These are phyloP conservation scores for Colostygia pectinataria DNA, from an alignment of 2,888 invertebrate species.

Conservation along the genomic window DNA sequence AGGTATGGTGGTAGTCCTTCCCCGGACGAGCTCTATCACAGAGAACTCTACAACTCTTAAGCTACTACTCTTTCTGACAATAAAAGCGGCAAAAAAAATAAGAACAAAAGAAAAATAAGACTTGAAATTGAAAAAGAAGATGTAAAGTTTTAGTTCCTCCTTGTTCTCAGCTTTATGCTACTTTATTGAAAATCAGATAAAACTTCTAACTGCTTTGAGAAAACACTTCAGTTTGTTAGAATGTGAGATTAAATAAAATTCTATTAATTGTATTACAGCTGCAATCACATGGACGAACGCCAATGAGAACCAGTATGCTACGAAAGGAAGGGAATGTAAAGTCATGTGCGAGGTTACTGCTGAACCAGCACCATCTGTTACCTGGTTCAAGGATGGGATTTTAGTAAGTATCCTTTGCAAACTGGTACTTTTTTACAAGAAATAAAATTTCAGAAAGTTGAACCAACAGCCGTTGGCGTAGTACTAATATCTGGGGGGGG, in stretches of 20 bases:
- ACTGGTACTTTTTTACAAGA: too few relatives aligned
- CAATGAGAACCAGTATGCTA: constrained; percentile 91
- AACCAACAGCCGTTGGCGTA: too few relatives aligned
- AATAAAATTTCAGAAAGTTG: too few relatives aligned
- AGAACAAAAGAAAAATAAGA: too few relatives aligned
- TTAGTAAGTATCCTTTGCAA: constrained; percentile 66
- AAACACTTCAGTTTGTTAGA: background rate
- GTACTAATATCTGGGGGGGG: background rate
- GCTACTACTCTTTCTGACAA: too few relatives aligned
- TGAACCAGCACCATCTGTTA: constrained; percentile 91
- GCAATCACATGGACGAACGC: constrained; percentile 94
- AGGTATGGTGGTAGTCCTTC: too few relatives aligned
- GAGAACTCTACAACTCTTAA: too few relatives aligned
- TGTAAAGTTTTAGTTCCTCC: background rate
- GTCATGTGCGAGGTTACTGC: constrained; percentile 93
- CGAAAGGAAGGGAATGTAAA: constrained; percentile 88
- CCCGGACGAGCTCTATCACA: too few relatives aligned
- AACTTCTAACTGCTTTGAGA: background rate
- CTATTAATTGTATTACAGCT: constrained; percentile 78
- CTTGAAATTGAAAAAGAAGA: too few relatives aligned
- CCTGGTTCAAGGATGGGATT: constrained; percentile 92
- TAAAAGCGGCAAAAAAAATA: too few relatives aligned
- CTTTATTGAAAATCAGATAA: background rate
- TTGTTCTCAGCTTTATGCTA: background rate
- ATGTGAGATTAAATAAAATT: background rate